Conservation (phyloP, 2,888 invertebrate genomes). For the Cantharis nigra region DNA sequence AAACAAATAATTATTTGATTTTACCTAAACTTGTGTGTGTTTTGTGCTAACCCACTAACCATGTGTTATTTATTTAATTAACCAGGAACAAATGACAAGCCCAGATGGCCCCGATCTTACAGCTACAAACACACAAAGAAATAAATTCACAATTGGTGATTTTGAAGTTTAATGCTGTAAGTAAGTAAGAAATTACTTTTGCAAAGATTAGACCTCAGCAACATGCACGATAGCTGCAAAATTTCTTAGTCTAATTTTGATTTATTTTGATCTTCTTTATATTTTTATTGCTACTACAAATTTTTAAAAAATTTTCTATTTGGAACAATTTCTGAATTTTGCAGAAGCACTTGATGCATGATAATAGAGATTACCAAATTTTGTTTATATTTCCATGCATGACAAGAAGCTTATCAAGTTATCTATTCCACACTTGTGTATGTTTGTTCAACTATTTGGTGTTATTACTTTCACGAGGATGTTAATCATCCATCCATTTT, state of each 20-base stretch:
- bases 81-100: slow-evolving; percentile 56
- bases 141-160: slow-evolving; percentile 75
- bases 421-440: not conserved
- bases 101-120: slow-evolving; percentile 55
- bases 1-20: not conserved
- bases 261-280: not conserved
- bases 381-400: not conserved
- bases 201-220: not conserved
- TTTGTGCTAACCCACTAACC: slow-evolving; percentile 9
- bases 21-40: not conserved
- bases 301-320: too few species aligned
- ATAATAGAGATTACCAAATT: not conserved
- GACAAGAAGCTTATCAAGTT: not conserved
- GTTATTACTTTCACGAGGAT: not conserved
- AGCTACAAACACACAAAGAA: slow-evolving; percentile 56
- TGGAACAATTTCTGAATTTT: not conserved
- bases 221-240: not conserved
- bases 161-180: slow-evolving; percentile 69
- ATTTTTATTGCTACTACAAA: not conserved
- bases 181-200: slow-evolving; percentile 11
- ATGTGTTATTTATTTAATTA: slow-evolving; percentile 34
- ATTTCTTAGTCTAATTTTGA: not conserved
- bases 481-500: not conserved
- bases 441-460: not conserved
- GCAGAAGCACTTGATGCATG: not conserved